Evolutionary conservation across 2,113 vertebrate species (phyloP), one percentile per base, ranked within the genome.

Genomic region (Triplophysa rosa): DNA sequence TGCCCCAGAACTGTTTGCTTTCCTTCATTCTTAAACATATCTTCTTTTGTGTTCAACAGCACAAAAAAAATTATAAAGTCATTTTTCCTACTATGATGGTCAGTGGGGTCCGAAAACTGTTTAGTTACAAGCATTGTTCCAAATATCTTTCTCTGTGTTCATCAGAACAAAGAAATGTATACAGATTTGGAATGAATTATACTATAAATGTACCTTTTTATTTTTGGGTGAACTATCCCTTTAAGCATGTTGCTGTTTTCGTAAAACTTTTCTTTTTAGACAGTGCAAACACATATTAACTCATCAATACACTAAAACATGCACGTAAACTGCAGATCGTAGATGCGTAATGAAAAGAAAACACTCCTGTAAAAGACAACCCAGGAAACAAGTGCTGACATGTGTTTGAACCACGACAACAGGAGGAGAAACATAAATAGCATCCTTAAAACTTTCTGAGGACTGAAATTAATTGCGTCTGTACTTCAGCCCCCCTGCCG

Each of bases 381-480:
- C 16, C 73, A 68, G 82, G 65, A 80, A 83, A 81, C 26, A 72
- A 81, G 13, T 67, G 81, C 70, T 64, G 52, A 79, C 67, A 83
- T 47, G 40, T 10, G 33, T 90, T 84, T 86, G 82, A 90, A 84
- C 78, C 14, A 6, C 16, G 64, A 84, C 75, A 84, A 86, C 78
- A 80, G 79, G 66, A 84, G 52, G 74, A 83, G 58, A 72, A 77
- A 81, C 52, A 78, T 83, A 83, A 89, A 86, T 21, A 62, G 81
- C 79, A 83, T 88, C 84, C 75, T 77, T 81, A 67, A 87, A 88
- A 86, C 49, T 65, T 81, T 74, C 72, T 81, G 63, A 89, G 85
- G 87, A 85, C 85, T 2, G 81, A 77, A 85, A 84, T 84, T 87
- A 84, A 89, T 88, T 87, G 65, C 71, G 59, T 62, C 61, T 29